These are phyloP conservation scores for Ctenicera cuprea DNA, from an alignment of 2,888 invertebrate genomes.

Conservation along the genomic window DNA sequence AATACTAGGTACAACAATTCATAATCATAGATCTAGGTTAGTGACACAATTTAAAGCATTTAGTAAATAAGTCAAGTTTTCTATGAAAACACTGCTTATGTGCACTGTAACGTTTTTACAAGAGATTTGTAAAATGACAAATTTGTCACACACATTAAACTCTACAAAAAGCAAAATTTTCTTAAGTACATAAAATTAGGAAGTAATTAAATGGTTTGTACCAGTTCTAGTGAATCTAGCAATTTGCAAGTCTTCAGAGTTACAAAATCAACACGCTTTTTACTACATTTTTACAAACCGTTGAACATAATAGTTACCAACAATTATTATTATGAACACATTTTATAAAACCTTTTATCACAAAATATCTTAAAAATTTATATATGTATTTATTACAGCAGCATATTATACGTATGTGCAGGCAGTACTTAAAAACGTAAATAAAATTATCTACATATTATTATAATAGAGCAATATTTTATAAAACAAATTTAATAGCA, in stretches of 20 bases:
- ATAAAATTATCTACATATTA: slow-evolving; percentile 8
- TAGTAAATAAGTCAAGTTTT: not conserved
- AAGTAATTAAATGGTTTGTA: not conserved
- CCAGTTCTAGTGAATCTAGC: not conserved
- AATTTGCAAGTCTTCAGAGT: not conserved
- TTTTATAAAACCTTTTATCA: slow-evolving; percentile 32
- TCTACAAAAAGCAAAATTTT: not conserved
- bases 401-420: slow-evolving; percentile 14
- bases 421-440: slow-evolving; percentile 24
- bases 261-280: too few species aligned
- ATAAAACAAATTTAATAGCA: not conserved
- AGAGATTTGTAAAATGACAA: too few species aligned
- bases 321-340: slow-evolving; percentile 27
- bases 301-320: slow-evolving; percentile 1
- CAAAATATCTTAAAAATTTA: slow-evolving; percentile 22
- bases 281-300: not conserved
- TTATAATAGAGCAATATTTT: slow-evolving; percentile 11
- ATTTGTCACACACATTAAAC: not conserved
- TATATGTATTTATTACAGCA: not conserved
- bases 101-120: too few species aligned
- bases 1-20: too few species aligned
- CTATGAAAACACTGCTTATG: too few species aligned
- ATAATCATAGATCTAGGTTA: not conserved
- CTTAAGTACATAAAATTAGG: slow-evolving; percentile 18
- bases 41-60: slow-evolving; percentile 4